Evolutionary conservation across 1,140 invertebrate species (phyloP).

Genomic region (Sipha flava): DNA sequence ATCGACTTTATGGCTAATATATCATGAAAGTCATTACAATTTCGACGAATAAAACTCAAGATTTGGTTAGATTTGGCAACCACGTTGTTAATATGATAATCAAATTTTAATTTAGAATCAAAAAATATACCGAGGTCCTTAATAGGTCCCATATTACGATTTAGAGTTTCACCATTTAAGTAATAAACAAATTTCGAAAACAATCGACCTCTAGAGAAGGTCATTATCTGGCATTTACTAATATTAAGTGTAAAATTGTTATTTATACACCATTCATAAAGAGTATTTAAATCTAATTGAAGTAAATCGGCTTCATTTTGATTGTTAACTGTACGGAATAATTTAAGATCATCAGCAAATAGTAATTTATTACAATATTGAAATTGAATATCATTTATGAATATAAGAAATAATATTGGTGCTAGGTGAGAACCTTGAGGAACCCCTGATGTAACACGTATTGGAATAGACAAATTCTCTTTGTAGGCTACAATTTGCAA

Average conservation of each 20-base stretch:
- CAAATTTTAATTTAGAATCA: not conserved
- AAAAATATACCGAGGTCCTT: not conserved
- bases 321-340: not conserved
- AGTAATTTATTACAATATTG: not conserved
- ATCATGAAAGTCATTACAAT: not conserved
- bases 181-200: too few species aligned
- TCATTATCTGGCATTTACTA: not conserved
- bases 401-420: not conserved
- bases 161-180: not conserved
- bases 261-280: not conserved
- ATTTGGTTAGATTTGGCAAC: not conserved
- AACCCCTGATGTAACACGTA: too few species aligned
- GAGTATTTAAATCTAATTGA: not conserved
- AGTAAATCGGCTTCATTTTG: not conserved
- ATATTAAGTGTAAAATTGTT: not conserved
- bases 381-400: not conserved
- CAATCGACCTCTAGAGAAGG: not conserved
- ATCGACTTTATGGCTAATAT: not conserved
- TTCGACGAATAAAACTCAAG: not conserved
- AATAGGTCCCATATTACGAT: not conserved
- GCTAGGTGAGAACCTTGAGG: not conserved
- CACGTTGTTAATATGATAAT: not conserved
- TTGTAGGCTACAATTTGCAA: too few species aligned
- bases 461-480: too few species aligned
- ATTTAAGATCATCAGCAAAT: not conserved